phyloP scores from a whole-genome alignment of 2,888 invertebrate genomes.

The Erebia palarica region DNA sequence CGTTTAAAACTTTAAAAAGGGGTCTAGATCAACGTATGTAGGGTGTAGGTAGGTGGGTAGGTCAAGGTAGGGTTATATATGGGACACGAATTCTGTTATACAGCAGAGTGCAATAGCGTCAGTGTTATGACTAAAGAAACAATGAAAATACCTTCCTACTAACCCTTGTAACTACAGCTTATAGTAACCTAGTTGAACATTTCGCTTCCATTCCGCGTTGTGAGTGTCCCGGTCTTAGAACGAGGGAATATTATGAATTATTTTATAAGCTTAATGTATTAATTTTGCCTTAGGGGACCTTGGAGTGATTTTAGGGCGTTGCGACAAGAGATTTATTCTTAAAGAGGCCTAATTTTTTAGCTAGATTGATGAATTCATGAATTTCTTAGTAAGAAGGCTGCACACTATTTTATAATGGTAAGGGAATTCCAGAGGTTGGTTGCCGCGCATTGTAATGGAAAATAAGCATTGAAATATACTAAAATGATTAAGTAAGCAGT shows the following conservation, averaged over 20 bases:
- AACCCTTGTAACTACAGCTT: not conserved
- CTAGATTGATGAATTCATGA: too few species aligned
- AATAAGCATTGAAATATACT: too few species aligned
- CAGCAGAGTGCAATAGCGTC: too few species aligned
- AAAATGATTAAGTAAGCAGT: too few species aligned
- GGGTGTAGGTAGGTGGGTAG: too few species aligned
- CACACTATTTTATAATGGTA: too few species aligned
- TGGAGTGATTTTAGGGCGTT: conserved; percentile 16
- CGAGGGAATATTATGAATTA: conserved; percentile 22
- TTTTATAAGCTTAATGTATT: conserved; percentile 22
- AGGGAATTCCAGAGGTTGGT: not conserved
- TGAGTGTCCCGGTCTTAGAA: not conserved
- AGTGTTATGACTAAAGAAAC: not conserved
- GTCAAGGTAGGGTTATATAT: too few species aligned
- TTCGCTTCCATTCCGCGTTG: not conserved
- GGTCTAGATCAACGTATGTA: too few species aligned
- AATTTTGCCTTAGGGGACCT: not conserved
- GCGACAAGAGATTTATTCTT: not conserved
- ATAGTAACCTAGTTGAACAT: not conserved
- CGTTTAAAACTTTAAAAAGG: too few species aligned
- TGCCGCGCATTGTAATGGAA: not conserved
- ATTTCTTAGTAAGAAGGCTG: not conserved
- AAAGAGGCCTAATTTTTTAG: not conserved
- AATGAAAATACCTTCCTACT: not conserved
- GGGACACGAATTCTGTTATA: too few species aligned